A percentile compares a stretch with the other conserved stretches of the same genome.
Evolutionary conservation across 2,113 vertebrate genomes (phyloP).

Genomic region (Catagonus wagneri): DNA sequence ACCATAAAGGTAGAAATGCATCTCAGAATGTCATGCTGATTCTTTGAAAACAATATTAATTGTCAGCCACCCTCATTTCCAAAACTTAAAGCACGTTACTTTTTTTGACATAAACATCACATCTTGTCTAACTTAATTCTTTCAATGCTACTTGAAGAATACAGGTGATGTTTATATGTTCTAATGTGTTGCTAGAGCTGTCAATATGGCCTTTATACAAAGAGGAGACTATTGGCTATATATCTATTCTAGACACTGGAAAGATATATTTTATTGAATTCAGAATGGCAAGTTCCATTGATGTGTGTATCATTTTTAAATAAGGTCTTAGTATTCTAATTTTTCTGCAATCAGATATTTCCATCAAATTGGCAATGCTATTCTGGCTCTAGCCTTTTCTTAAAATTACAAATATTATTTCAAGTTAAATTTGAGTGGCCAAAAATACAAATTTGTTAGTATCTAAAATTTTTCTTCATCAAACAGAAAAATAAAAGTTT

Average conservation of each 20-base stretch:
- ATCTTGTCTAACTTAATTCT: neutral
- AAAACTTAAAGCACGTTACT: neutral
- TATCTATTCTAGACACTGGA: neutral
- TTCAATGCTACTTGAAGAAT: neutral
- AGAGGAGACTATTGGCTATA: neutral
- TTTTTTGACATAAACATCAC: neutral
- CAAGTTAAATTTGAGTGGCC: neutral
- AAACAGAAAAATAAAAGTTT: neutral
- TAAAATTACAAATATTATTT: neutral
- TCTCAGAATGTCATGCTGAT: neutral
- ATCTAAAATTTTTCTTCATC: neutral
- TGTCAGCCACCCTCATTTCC: neutral
- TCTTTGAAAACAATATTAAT: neutral
- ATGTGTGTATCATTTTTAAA: slow-evolving; percentile 27
- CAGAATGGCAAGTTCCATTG: neutral
- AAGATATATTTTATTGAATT: neutral
- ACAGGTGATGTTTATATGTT: neutral
- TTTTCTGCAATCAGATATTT: neutral
- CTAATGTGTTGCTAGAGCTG: neutral
- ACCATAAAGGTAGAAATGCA: neutral
- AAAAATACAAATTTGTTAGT: neutral
- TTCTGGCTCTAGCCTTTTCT: neutral
- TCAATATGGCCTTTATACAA: neutral
- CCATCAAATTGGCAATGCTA: neutral
- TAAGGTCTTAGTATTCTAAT: neutral